Conservation (phyloP, 2,797 vertebrate species). For the Micromesistius poutassou region DNA sequence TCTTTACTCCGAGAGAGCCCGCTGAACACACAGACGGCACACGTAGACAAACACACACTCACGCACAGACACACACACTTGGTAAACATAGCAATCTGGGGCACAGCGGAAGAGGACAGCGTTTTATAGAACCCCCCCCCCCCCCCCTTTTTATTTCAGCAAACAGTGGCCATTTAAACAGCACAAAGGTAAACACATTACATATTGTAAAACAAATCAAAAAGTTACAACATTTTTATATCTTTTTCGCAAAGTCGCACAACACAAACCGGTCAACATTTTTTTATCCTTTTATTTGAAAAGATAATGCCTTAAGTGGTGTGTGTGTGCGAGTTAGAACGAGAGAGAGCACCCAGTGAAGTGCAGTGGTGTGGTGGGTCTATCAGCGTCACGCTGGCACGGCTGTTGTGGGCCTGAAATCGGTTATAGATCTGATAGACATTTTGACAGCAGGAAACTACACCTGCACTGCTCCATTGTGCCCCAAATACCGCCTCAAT, state of each 20-base stretch:
- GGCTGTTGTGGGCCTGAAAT: conserved; percentile 49
- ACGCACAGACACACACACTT: conserved; percentile 53
- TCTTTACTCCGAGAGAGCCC: conserved; percentile 71
- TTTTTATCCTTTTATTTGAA: neutral
- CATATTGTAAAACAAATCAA: conserved; percentile 13
- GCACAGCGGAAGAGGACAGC: conserved; percentile 61
- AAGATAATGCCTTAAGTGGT: neutral
- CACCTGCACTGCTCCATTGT: conserved; percentile 73
- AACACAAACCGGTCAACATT: neutral
- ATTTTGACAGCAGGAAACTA: conserved; percentile 77
- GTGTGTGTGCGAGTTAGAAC: neutral
- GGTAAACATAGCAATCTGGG: conserved; percentile 74
- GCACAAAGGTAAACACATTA: conserved; percentile 52
- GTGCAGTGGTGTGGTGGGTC: neutral
- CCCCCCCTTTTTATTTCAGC: conserved; percentile 61
- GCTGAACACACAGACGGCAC: conserved; percentile 64
- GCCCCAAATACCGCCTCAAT: conserved; percentile 11
- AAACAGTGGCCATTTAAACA: conserved; percentile 65
- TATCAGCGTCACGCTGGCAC: conserved; percentile 32
- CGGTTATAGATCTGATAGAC: conserved; percentile 60
- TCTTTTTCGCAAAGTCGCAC: neutral
- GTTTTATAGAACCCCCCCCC: conserved; percentile 63
- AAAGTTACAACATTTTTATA: neutral
- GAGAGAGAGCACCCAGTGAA: neutral
- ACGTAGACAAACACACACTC: conserved; percentile 45